phyloP scores from a whole-genome alignment of 2,797 vertebrate species.

The Selene dorsalis region DNA sequence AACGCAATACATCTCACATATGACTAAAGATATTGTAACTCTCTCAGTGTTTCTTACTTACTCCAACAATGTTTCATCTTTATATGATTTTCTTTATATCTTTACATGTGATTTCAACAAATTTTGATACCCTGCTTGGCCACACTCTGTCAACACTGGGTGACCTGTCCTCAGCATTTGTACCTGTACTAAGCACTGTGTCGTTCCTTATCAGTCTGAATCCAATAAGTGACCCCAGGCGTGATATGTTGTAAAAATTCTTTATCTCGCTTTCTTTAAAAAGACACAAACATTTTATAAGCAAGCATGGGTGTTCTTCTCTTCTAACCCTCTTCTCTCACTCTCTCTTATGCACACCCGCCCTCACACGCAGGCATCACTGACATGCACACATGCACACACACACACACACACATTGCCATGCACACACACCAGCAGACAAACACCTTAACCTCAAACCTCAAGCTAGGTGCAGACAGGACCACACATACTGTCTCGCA shows the following conservation, averaged over 20 bases:
- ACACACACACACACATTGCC: conserved; percentile 11
- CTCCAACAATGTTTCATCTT: not conserved
- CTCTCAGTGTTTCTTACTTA: not conserved
- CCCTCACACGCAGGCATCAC: not conserved
- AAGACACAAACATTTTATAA: conserved; percentile 24
- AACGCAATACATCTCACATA: not conserved
- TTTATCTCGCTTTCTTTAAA: conserved; percentile 17
- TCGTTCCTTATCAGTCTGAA: conserved; percentile 26
- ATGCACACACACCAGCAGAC: conserved; percentile 64
- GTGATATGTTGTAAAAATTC: not conserved
- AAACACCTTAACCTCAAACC: conserved; percentile 83
- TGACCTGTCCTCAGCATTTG: not conserved
- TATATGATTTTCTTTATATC: not conserved
- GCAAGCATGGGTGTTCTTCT: conserved; percentile 52
- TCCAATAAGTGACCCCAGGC: not conserved
- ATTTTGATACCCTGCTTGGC: not conserved
- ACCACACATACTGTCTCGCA: conserved; percentile 85
- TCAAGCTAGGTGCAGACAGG: conserved; percentile 82
- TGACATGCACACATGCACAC: not conserved
- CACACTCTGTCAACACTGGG: not conserved
- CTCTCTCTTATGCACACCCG: not conserved
- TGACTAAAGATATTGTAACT: not conserved
- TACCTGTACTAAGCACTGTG: not conserved
- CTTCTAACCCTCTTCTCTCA: not conserved
- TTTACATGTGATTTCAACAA: not conserved